Evolutionary conservation across 2,113 vertebrate species (phyloP).

Genomic region (Cynoglossus semilaevis): DNA sequence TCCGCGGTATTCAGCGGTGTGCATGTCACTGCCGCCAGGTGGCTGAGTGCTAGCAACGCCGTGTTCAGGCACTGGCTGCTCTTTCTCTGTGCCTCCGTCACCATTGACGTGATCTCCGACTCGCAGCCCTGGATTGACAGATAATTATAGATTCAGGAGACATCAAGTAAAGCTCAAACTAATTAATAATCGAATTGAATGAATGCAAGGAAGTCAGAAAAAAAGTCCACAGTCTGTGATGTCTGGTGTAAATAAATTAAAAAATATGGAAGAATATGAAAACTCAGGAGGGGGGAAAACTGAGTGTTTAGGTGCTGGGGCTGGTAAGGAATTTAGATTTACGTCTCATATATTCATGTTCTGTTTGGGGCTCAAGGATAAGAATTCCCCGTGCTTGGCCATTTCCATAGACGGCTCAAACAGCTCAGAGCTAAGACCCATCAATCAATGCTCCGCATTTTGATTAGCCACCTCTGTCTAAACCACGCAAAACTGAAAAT

Average conservation of each 20-base stretch:
- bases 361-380: constrained; percentile 72
- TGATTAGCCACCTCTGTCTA: constrained; percentile 52
- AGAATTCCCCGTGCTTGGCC: constrained; percentile 65
- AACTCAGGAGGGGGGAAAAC: constrained; percentile 49
- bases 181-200: constrained; percentile 54
- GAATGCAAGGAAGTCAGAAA: constrained; percentile 34
- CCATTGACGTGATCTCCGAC: constrained; percentile 91
- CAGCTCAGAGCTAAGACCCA: constrained; percentile 71
- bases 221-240: constrained; percentile 41
- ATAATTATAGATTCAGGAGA: constrained; percentile 13
- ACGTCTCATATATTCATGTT: constrained; percentile 74
- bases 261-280: constrained; percentile 36
- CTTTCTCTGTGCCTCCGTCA: constrained; percentile 84
- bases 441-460: constrained; percentile 70
- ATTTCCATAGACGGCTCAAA: constrained; percentile 73
- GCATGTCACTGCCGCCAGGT: constrained; percentile 78
- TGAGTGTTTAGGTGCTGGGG: constrained; percentile 54
- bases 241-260: constrained; percentile 58
- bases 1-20: constrained; percentile 67
- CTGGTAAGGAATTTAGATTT: constrained; percentile 60
- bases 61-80: constrained; percentile 72
- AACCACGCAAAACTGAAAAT: constrained; percentile 46
- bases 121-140: constrained; percentile 82
- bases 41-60: constrained; percentile 68
- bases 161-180: constrained; percentile 43